A percentile compares a stretch with the other conserved stretches of the same genome.
Evolutionary conservation across 2,888 invertebrate species (phyloP).

Genomic region (Galerucella calmariensis): DNA sequence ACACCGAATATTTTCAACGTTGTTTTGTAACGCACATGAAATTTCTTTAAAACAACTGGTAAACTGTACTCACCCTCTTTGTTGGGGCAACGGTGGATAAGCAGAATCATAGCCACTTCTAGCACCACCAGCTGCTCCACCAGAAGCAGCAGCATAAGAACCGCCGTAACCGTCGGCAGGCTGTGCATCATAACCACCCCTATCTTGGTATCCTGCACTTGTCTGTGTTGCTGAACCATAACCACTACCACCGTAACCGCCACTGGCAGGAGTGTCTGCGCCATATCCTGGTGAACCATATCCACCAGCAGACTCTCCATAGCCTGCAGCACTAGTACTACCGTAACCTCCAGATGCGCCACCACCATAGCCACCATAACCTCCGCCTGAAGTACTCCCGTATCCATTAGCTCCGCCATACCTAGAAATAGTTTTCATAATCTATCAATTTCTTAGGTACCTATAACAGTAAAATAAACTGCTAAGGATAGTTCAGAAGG

Average conservation of each 20-base stretch:
- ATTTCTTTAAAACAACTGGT: slow-evolving; percentile 52
- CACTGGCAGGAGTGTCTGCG: slow-evolving; percentile 17
- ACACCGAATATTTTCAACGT: too few species aligned
- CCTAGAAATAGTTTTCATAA: background rate
- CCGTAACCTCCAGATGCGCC: slow-evolving; percentile 39
- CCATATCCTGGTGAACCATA: slow-evolving; percentile 47
- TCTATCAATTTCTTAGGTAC: background rate
- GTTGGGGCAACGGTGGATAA: slow-evolving; percentile 51
- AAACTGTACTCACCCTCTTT: slow-evolving; percentile 48
- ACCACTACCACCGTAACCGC: slow-evolving; percentile 26
- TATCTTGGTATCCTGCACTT: slow-evolving; percentile 40
- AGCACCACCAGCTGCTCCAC: slow-evolving; percentile 31
- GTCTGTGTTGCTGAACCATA: slow-evolving; percentile 24
- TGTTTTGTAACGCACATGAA: too few species aligned
- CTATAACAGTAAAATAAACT: too few species aligned
- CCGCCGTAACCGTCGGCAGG: slow-evolving; percentile 36
- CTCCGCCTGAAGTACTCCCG: slow-evolving; percentile 28
- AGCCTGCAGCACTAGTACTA: slow-evolving; percentile 46
- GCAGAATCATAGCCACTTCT: slow-evolving; percentile 51
- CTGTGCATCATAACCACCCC: slow-evolving; percentile 37
- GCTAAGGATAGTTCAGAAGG: background rate
- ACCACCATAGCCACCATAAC: slow-evolving; percentile 42
- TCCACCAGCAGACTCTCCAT: slow-evolving; percentile 41
- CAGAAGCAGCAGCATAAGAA: slow-evolving; percentile 37
- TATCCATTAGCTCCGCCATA: background rate